A percentile compares a stretch with the other conserved stretches of the same genome.
phyloP scores from a whole-genome alignment of 2,113 vertebrate species.

The Psittacara wagleri region DNA sequence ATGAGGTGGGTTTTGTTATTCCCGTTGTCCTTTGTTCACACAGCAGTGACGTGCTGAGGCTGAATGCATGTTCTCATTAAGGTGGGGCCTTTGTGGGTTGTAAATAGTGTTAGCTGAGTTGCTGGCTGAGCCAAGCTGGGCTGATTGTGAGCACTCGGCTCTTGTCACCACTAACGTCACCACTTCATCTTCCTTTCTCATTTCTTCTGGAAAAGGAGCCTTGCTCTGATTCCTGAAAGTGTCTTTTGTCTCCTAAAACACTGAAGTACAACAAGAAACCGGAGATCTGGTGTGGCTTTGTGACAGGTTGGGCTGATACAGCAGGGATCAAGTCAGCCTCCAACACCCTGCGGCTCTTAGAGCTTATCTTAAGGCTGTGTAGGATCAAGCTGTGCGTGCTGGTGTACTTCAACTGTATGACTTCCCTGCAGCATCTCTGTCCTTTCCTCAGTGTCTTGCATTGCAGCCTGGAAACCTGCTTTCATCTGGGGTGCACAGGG shows the following conservation, averaged over 20 bases:
- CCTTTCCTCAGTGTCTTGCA: background rate
- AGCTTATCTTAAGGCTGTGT: background rate
- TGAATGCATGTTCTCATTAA: background rate
- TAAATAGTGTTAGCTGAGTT: background rate
- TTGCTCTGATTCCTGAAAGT: background rate
- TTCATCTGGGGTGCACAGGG: fast-evolving
- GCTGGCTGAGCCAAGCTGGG: background rate
- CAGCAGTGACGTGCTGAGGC: background rate
- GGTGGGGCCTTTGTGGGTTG: background rate
- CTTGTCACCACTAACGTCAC: background rate
- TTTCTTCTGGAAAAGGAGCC: background rate
- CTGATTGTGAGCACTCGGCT: background rate
- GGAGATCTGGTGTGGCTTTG: background rate
- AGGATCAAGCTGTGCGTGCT: fast-evolving
- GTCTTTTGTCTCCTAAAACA: background rate
- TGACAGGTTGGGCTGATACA: background rate
- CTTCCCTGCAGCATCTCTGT: background rate
- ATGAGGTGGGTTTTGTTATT: background rate
- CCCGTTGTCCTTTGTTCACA: background rate
- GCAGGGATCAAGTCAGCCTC: background rate
- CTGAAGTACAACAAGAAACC: background rate
- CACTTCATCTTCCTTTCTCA: background rate
- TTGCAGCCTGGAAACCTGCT: background rate
- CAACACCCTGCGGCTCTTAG: background rate
- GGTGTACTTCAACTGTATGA: background rate